phyloP scores from a whole-genome alignment of 2,113 vertebrate species.

The Poeciliopsis prolifica region DNA sequence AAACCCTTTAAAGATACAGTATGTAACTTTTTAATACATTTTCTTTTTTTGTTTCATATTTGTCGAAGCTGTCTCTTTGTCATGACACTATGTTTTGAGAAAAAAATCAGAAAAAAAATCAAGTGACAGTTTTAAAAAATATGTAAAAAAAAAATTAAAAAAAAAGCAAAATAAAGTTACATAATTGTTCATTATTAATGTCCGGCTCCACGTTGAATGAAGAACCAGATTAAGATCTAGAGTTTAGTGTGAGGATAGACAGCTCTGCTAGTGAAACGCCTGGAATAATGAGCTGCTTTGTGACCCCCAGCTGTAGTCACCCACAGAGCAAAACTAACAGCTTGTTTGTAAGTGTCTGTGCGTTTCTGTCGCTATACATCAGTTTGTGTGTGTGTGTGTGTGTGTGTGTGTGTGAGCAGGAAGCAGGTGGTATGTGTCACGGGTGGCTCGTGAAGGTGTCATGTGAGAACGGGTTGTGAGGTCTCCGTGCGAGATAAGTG shows the following conservation, averaged over 20 bases:
- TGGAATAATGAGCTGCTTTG: neutral
- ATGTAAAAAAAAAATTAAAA: too few relatives aligned
- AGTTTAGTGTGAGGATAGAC: neutral
- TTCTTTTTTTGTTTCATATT: too few relatives aligned
- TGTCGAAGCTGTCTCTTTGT: too few relatives aligned
- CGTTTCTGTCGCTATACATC: constrained; percentile 33
- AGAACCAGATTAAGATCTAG: neutral
- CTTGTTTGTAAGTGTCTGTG: constrained; percentile 4
- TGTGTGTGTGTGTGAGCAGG: constrained; percentile 1
- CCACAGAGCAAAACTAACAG: neutral
- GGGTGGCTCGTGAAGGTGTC: constrained; percentile 37
- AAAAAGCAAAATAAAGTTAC: too few relatives aligned
- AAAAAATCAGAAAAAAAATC: too few relatives aligned
- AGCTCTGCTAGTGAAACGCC: neutral
- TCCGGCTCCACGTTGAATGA: neutral
- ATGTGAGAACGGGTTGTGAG: constrained; percentile 31
- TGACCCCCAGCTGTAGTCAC: constrained; percentile 10
- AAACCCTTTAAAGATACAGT: too few relatives aligned
- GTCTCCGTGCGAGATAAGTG: constrained; percentile 32
- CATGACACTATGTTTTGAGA: too few relatives aligned
- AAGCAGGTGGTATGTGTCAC: constrained; percentile 62
- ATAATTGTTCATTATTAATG: neutral
- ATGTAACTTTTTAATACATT: too few relatives aligned
- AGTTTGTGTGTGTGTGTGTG: constrained; percentile 10
- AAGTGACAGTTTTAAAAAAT: too few relatives aligned